These are phyloP conservation scores for Parasteatoda lunata DNA, from an alignment of 2,888 invertebrate genomes.

Conservation along the genomic window DNA sequence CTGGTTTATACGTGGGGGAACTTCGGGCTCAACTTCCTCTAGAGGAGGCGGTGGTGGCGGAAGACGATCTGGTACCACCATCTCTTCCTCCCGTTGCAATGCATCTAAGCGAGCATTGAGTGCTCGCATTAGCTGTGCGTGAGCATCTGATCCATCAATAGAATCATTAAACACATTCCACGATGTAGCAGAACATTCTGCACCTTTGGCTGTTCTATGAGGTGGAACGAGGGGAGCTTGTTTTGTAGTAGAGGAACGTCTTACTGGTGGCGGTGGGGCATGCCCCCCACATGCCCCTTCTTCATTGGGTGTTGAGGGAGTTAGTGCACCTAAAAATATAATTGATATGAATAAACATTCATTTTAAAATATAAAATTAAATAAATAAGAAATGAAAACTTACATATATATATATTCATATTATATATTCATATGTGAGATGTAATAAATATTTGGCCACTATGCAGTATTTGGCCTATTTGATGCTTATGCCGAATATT, in stretches of 20 bases:
- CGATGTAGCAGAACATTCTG: slow-evolving; percentile 37
- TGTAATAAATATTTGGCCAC: too few relatives aligned
- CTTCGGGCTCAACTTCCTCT: slow-evolving; percentile 11
- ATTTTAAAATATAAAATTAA: too few relatives aligned
- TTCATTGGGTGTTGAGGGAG: slow-evolving; percentile 4
- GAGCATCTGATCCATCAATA: slow-evolving; percentile 45
- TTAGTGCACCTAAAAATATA: background rate
- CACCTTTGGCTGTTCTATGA: slow-evolving; percentile 31
- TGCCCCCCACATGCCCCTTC: slow-evolving; percentile 49
- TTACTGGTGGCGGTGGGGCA: slow-evolving; percentile 63
- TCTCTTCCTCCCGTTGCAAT: slow-evolving; percentile 38
- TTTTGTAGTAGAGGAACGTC: slow-evolving; percentile 57
- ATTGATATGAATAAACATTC: too few relatives aligned
- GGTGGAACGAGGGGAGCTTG: slow-evolving; percentile 60
- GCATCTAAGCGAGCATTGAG: slow-evolving; percentile 62
- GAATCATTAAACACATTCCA: slow-evolving; percentile 62
- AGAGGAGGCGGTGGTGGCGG: slow-evolving; percentile 42
- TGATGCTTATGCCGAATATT: too few relatives aligned
- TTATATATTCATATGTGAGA: too few relatives aligned
- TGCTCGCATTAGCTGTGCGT: slow-evolving; percentile 63
- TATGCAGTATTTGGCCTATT: too few relatives aligned
- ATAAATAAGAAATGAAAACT: too few relatives aligned
- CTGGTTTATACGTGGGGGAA: slow-evolving; percentile 23
- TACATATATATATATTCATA: too few relatives aligned
- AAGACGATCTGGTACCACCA: slow-evolving; percentile 22